Evolutionary conservation across 64 coral and sea anemone genomes (phyloP), one percentile per base, ranked within the genome.

Genomic region (Montipora cactus): DNA sequence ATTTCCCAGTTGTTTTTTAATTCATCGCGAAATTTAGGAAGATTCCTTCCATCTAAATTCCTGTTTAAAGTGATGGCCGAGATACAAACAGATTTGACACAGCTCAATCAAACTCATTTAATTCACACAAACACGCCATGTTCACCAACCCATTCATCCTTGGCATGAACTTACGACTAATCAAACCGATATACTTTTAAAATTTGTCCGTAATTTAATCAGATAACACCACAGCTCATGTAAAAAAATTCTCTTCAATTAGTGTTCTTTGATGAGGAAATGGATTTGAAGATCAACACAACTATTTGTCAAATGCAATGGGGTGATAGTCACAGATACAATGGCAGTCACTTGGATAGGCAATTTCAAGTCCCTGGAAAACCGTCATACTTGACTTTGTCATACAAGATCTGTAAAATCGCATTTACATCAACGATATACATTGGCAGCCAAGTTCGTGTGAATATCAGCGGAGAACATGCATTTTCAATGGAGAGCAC

Each of bases 281-380:
- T 21, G 45, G 11, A 49, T 16, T 77, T 93, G 14, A 47, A 23
- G 2, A 93, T 93, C 61, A 88, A 93, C 84, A 87, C 91, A 2
- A 68, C 91, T 44, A 66, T 11, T 47, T 93, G 91, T 86, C 44
- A 53, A 67, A 93, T 93, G 91, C 59, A 59, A 5, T 87, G 91
- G 91, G 3, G 25, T 15, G 5, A 5, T 23, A 80, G 77, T 12
- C 59, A 87, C 10, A 12, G 23, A 18, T 86, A 88, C 37, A 6
- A 53, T 18, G 91, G 91, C 50, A 5, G 3, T 53, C 5, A 71
- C 9, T 16, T 47, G 8, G 1, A 47, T 7, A 5, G 53, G 16
- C 19, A 28, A 5, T 93, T 79, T 57, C 57, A 49, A 9, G 20
- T 62, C 2, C 67, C 73, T 4, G 53, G 79, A 8, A 5, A 80